Evolutionary conservation across 2,113 vertebrate species (phyloP), one percentile per base, ranked within the genome.

Genomic region (Ancistrus triradiatus): DNA sequence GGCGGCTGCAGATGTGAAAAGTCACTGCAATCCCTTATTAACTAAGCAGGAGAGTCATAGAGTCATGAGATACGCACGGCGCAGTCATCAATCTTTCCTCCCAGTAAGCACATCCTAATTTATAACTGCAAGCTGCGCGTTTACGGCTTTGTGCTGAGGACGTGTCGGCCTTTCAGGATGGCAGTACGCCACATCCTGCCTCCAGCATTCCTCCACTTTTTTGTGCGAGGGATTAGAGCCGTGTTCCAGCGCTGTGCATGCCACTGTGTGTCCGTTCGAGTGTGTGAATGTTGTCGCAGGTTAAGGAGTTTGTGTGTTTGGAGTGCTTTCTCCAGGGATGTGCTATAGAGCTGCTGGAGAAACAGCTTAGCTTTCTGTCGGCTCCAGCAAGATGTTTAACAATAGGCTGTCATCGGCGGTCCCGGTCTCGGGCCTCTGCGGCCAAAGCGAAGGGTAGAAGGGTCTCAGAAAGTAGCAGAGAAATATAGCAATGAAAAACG

Each of bases 41-140:
- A 72, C 58, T 44, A 52, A 74, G 52, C 37, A 37, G 38, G 53
- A 59, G 17, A 52, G 59, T 66, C 64, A 38, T 61, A 46, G 21
- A 61, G 59, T 63, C 68, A 60, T 57, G 53, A 64, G 53, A 65
- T 56, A 52, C 27, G 24, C 25, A 19, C 37, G 25, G 57, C 40
- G 43, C 42, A 43, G 70, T 73, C 63, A 75, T 73, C 76, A 73
- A 65, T 75, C 63, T 70, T 70, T 69, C 40, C 56, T 44, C 61
- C 24, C 33, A 13, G 76, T 68, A 63, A 75, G 60, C 66, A 69
- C 50, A 53, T 60, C 62, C 44, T 74, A 52, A 71, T 74, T 71
- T 77, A 71, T 68, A 68, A 38, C 31, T 44, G n/a, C 42, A 18
- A 58, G 64, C 68, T 65, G 57, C 21, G 27, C 61, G 44, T 56